Percentiles rank a stretch among this genome's conserved stretches.
These are phyloP conservation scores for Epinotia bilunana DNA, from an alignment of 2,888 invertebrate species.

Conservation along the genomic window DNA sequence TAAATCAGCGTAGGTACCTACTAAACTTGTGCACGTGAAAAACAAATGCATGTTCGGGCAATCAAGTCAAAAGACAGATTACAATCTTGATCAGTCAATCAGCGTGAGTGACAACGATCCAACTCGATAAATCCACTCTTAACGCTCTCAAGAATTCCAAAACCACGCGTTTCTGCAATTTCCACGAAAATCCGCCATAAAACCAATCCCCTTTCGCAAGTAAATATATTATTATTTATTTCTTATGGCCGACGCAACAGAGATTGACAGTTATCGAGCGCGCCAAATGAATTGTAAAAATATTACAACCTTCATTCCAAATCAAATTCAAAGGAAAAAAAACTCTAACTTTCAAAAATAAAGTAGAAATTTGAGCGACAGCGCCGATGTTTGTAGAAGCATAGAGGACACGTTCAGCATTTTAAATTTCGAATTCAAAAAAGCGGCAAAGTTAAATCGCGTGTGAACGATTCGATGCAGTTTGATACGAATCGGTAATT, in stretches of 20 bases:
- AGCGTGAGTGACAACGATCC: conserved; percentile 13
- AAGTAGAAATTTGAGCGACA: conserved; percentile 45
- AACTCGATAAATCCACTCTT: conserved; percentile 41
- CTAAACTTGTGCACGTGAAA: neutral
- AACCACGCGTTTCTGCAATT: conserved; percentile 61
- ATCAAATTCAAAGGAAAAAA: conserved; percentile 44
- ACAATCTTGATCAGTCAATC: conserved; percentile 5
- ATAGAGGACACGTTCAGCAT: conserved; percentile 74
- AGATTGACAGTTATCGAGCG: conserved; percentile 76
- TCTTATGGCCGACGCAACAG: conserved; percentile 63
- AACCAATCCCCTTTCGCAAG: conserved; percentile 66
- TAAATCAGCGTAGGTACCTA: neutral
- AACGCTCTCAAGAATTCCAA: conserved; percentile 25
- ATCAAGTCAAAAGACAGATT: conserved; percentile 20
- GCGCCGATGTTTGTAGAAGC: conserved; percentile 57
- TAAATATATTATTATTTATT: conserved; percentile 65
- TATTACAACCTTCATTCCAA: conserved; percentile 51
- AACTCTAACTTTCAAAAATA: conserved; percentile 44
- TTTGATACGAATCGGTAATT: conserved; percentile 69
- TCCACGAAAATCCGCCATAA: conserved; percentile 69
- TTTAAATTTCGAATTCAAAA: conserved; percentile 70
- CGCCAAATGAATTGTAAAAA: conserved; percentile 71
- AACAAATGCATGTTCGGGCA: conserved; percentile 12
- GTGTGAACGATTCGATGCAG: conserved; percentile 72
- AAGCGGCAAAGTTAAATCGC: conserved; percentile 79